These are phyloP conservation scores for Chalcis sispes DNA, from an alignment of 2,888 invertebrate species.

Conservation along the genomic window DNA sequence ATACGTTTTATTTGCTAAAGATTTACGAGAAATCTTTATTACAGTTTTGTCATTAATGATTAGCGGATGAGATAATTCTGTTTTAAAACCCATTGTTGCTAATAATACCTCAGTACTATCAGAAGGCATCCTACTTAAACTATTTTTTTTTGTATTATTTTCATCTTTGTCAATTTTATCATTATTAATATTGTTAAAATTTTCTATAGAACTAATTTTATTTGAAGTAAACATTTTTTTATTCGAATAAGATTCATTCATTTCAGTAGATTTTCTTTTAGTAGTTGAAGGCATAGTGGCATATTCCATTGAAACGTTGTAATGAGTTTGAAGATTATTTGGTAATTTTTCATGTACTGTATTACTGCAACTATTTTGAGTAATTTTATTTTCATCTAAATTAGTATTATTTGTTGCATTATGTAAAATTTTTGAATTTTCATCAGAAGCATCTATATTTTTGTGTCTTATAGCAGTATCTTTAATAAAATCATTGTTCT, in stretches of 20 bases:
- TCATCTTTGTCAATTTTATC: background rate
- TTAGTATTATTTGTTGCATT: background rate
- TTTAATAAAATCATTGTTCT: background rate
- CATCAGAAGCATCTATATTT: background rate
- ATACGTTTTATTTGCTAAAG: constrained; percentile 23
- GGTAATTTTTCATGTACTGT: constrained; percentile 3
- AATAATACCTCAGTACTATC: constrained; percentile 52
- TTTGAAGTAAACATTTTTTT: constrained; percentile 3
- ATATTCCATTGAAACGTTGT: constrained; percentile 31
- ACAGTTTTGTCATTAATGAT: constrained; percentile 51
- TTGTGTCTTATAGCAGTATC: background rate
- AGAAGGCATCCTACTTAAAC: constrained; percentile 44
- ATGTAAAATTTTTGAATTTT: background rate
- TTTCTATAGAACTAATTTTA: background rate
- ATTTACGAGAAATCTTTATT: constrained; percentile 37
- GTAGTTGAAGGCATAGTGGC: background rate
- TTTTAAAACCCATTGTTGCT: constrained; percentile 52
- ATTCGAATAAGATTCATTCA: background rate
- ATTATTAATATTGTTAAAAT: background rate
- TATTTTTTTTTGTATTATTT: constrained; percentile 24
- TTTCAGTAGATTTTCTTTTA: constrained; percentile 22
- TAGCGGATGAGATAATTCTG: constrained; percentile 37
- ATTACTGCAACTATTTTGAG: background rate
- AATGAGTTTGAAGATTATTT: constrained; percentile 27
- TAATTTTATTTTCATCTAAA: background rate